These are phyloP conservation scores for Agrochola lychnidis DNA, from an alignment of 2,888 invertebrate genomes.

Conservation along the genomic window DNA sequence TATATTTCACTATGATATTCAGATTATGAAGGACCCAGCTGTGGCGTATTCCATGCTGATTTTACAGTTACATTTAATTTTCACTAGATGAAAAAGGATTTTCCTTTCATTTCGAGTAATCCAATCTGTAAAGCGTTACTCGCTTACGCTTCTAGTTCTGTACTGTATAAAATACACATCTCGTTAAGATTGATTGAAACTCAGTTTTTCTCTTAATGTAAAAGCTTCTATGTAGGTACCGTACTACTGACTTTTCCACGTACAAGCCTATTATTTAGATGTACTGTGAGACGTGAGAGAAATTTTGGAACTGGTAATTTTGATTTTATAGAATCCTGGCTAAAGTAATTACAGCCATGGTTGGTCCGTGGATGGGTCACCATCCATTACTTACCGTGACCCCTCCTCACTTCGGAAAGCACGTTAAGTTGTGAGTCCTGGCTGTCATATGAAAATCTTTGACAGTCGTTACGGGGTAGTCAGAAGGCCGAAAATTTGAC, in stretches of 20 bases:
- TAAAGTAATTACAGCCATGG: too few species aligned
- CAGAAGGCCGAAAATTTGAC: too few species aligned
- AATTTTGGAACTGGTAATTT: not conserved
- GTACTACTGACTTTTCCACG: conserved; percentile 7
- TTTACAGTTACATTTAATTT: conserved; percentile 30
- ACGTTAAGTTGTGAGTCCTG: too few species aligned
- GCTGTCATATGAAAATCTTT: too few species aligned
- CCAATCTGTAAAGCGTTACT: conserved; percentile 59
- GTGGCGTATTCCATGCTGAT: not conserved
- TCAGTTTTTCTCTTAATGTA: conserved; percentile 49
- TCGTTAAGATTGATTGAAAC: conserved; percentile 63
- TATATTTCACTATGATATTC: not conserved
- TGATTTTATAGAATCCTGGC: not conserved
- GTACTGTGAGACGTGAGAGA: not conserved
- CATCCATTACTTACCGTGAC: too few species aligned
- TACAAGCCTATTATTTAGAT: conserved; percentile 26
- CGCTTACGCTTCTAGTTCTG: conserved; percentile 48
- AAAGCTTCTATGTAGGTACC: conserved; percentile 37
- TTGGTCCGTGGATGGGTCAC: too few species aligned
- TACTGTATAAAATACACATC: conserved; percentile 62
- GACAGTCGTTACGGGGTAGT: too few species aligned
- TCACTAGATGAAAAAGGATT: conserved; percentile 44
- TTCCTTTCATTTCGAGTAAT: conserved; percentile 56
- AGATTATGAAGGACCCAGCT: not conserved
- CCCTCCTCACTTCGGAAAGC: too few species aligned